Evolutionary conservation across 2,888 invertebrate species (phyloP).

Genomic region (Linnaemya tessellans): DNA sequence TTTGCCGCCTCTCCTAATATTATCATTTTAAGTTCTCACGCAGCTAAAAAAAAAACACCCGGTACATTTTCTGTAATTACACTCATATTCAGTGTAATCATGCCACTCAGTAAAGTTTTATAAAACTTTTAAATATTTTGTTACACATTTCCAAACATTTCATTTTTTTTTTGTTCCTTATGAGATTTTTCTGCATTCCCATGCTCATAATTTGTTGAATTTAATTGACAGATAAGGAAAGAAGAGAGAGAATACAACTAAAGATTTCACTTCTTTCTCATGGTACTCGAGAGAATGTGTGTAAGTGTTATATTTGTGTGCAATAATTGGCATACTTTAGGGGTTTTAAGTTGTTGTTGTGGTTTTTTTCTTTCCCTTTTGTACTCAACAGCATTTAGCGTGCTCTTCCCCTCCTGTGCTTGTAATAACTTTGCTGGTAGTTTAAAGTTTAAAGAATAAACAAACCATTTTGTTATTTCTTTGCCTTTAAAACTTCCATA

Average conservation of each 20-base stretch:
- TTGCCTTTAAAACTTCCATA: not conserved
- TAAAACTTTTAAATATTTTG: not conserved
- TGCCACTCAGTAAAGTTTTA: not conserved
- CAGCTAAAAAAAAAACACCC: no score
- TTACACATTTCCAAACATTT: not conserved
- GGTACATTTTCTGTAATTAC: no score
- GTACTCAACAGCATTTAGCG: not conserved
- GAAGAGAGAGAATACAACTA: not conserved
- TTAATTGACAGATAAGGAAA: not conserved
- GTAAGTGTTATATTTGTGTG: not conserved
- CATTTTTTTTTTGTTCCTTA: not conserved
- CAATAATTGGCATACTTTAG: conserved; percentile 41
- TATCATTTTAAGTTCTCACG: no score
- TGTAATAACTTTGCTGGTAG: not conserved
- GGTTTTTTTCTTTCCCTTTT: not conserved
- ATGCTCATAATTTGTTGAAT: not conserved
- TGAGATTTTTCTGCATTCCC: not conserved
- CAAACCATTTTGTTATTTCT: not conserved
- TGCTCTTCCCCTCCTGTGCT: not conserved
- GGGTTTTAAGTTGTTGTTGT: not conserved
- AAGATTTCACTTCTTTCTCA: not conserved
- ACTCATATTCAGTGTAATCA: no score
- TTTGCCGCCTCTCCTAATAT: no score
- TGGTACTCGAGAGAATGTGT: not conserved
- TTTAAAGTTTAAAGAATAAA: not conserved